Evolutionary conservation across 2,888 invertebrate species (phyloP), one percentile per base, ranked within the genome.

Genomic region (Mesorhabditis belari): DNA sequence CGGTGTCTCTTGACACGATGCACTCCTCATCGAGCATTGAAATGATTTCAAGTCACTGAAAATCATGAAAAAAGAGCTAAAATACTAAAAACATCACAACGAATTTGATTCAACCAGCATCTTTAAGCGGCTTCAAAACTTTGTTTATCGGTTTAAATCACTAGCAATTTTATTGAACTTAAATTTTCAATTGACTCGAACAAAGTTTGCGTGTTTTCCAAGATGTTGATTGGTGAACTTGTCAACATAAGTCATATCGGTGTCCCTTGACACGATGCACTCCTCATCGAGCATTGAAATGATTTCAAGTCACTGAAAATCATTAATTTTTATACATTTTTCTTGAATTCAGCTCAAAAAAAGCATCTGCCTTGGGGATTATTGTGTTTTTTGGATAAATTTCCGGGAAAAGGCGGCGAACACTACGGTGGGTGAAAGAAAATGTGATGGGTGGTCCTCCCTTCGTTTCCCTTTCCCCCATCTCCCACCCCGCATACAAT

Each of bases 1-100:
- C 98, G 80, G 93, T 91, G 83, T 96, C 96, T 87, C 98, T 98
- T 85, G 98, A 98, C 89, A 98, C 98, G 92, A 98, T 96, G 90
- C 94, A 95, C 87, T 98, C 98, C 89, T 98, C 98, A 86, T 98
- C 98, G 87, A 98, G 91, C 86, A 98, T 98, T 86, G 96, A 96
- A 85, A 98, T 88, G 88, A 98, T 93, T 88, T 98, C 98, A 92
- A 98, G 92, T 82, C 98, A 98, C 95, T 96, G 86, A 44, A 80
- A 67, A 4, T 21, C 9, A 28, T 27, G 4, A 25, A n/a, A n/a
- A n/a, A n/a, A n/a, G n/a, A n/a, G n/a, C n/a, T n/a, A n/a, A n/a
- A n/a, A n/a, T n/a, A n/a, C n/a, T n/a, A n/a, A n/a, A n/a, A n/a
- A n/a, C n/a, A n/a, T n/a, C n/a, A n/a, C n/a, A n/a, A n/a, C n/a